Base-by-base conservation (phyloP, 2,888 invertebrate species). In the Cremastinae sp. region DNA sequence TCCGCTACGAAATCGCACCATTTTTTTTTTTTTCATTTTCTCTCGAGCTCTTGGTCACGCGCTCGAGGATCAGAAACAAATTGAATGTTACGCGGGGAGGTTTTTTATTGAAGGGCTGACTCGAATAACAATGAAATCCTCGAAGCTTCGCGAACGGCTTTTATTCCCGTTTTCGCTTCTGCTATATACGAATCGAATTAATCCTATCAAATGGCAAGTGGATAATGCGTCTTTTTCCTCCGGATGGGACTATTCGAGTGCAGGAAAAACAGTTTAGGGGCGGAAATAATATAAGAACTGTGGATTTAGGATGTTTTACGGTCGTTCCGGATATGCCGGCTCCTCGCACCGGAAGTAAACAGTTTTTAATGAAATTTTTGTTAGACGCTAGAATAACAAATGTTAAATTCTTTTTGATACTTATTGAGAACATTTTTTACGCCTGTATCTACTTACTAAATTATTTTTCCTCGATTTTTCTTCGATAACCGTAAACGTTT, bases 101-200 rank as follows among this genome's bases (percentile, higher is more conserved):
- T n/a, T 58, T 51, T 80, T 80, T 81, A 81, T 81, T 81, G 75
- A 77, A 45, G 49, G 16, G 12, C 22, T 38, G 68, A 68, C 62
- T 74, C 66, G 79, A 79, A 79, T 79, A 79, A 76, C 74, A 28
- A 28, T n/a, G n/a, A 79, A 75, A 79, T 58, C 20, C 22, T 9
- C 12, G 59, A 16, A 36, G 53, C 41, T 41, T 62, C 47, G 51
- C 51, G 43, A 34, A 18, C 38, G 58, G 59, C 75, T 75, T 75
- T 71, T 58, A 70, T 70, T 72, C 12, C 47, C 45, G n/a, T 61
- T 38, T 20, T 14, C n/a, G 12, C 12, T 36, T 36, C 8, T 10
- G 22, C 34, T 18, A 58, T 64, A 38, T 12, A 22, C 43, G 10
- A n/a, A 22, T 12, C 47, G 64, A 18, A 0, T 20, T 18, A 41